Conservation (phyloP, 2,888 invertebrate genomes). For the Agapostemon virescens region DNA sequence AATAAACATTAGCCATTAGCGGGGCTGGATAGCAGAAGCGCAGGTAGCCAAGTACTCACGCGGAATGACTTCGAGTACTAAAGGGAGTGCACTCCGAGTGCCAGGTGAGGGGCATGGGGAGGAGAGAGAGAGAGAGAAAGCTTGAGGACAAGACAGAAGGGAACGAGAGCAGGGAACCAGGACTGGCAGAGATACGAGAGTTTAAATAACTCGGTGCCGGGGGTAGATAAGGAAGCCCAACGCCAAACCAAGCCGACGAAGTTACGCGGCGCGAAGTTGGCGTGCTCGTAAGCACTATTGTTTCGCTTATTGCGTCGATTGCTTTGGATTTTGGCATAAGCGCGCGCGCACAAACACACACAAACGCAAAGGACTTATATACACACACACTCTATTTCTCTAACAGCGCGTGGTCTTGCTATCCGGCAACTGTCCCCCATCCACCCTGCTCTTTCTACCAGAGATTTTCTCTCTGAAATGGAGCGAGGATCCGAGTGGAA, state of each 20-base stretch:
- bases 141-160: not conserved
- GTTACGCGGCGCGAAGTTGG: slow-evolving; percentile 66
- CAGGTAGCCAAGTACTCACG: slow-evolving; percentile 44
- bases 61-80: slow-evolving; percentile 33
- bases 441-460: slow-evolving; percentile 31
- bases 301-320: slow-evolving; percentile 72
- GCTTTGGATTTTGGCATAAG: slow-evolving; percentile 72
- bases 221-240: slow-evolving; percentile 67
- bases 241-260: slow-evolving; percentile 58
- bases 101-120: not conserved
- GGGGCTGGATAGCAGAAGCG: slow-evolving; percentile 38
- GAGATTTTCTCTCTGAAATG: slow-evolving; percentile 28
- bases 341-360: slow-evolving; percentile 11
- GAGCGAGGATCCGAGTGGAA: slow-evolving; percentile 53
- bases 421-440: slow-evolving; percentile 24
- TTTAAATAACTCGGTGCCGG: slow-evolving; percentile 70
- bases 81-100: slow-evolving; percentile 17
- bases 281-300: slow-evolving; percentile 70
- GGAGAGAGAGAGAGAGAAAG: not conserved
- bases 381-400: slow-evolving; percentile 27
- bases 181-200: slow-evolving; percentile 68
- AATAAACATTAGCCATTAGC: slow-evolving; percentile 65
- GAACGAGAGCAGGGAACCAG: slow-evolving; percentile 13
- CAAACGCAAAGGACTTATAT: not conserved
- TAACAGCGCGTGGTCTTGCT: slow-evolving; percentile 17